Evolutionary conservation across 2,888 invertebrate genomes (phyloP), one percentile per base, ranked within the genome.

Genomic region (Halictus ligatus): DNA sequence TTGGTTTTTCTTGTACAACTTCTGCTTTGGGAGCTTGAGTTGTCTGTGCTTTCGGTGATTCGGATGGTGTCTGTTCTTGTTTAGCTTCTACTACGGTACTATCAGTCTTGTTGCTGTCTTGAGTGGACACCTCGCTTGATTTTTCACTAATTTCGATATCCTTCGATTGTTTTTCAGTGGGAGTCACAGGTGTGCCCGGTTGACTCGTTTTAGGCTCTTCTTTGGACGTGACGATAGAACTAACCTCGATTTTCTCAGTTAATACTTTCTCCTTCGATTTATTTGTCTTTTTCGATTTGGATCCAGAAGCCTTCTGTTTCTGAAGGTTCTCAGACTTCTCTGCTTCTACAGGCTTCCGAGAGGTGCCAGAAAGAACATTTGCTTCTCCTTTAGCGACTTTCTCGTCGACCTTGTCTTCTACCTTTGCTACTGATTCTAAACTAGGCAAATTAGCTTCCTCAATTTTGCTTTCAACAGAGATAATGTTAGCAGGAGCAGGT

Each of bases 381-480:
- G n/a, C n/a, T 75, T 43, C 80, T 90, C 91, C 78, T 85, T 91
- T 60, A 15, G 0, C 5, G n/a, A 83, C n/a, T 46, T 73, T 40
- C 67, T 18, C 54, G n/a, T 1, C n/a, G 4, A 46, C 0, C 25
- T 67, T 25, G 18, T 12, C 43, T 43, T 69, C 54, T 2, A 18
- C 5, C 3, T 21, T 0, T 13, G 75, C 6, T 12, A 13, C 5
- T 67, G 46, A 12, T 13, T 83, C 54, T 35, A 89, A 80, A 72
- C 92, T 92, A 75, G 93, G 86, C 78, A 75, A 83, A 82, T 72
- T 78, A 83, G 87, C 35, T 79, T 73, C 54, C 12, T 90, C 69
- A 73, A 89, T 60, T 25, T 25, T 48, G 13, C 21, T 67, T 74
- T 95, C 29, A 18, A 35, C 35, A 13, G 64, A 64, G 13, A 29